phyloP scores from a whole-genome alignment of 2,113 vertebrate species.

The Leuciscus idus region DNA sequence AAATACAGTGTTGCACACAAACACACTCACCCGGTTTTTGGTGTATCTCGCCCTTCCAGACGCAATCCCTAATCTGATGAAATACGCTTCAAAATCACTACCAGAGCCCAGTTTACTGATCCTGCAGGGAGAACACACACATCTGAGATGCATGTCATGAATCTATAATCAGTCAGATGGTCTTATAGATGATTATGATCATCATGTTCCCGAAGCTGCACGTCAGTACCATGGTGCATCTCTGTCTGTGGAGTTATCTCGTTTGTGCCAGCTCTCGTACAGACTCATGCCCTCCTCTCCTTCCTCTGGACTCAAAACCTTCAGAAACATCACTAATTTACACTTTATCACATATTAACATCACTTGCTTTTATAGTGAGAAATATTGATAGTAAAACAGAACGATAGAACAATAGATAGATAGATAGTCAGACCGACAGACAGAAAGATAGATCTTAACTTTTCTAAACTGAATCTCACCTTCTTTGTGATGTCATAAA shows the following conservation, averaged over 20 bases:
- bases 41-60: conserved; percentile 92
- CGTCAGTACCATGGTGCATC: conserved; percentile 81
- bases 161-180: not conserved
- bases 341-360: conserved; percentile 14
- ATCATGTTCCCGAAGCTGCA: not conserved
- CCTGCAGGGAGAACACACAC: conserved; percentile 62
- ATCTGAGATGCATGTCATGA: not conserved
- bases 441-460: not conserved
- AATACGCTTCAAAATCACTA: conserved; percentile 96
- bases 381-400: not conserved
- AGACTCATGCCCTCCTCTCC: conserved; percentile 85
- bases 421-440: not conserved
- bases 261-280: conserved; percentile 92
- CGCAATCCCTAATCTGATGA: conserved; percentile 91
- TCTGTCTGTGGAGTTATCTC: conserved; percentile 83
- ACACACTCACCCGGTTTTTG: conserved; percentile 83
- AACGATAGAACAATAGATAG: not conserved
- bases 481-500: conserved; percentile 91
- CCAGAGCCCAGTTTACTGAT: conserved; percentile 97
- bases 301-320: conserved; percentile 90
- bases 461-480: conserved; percentile 68
- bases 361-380: not conserved
- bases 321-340: conserved; percentile 46
- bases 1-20: not conserved
- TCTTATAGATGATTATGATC: not conserved